phyloP scores from a whole-genome alignment of 2,888 invertebrate genomes.

The Merodon equestris region DNA sequence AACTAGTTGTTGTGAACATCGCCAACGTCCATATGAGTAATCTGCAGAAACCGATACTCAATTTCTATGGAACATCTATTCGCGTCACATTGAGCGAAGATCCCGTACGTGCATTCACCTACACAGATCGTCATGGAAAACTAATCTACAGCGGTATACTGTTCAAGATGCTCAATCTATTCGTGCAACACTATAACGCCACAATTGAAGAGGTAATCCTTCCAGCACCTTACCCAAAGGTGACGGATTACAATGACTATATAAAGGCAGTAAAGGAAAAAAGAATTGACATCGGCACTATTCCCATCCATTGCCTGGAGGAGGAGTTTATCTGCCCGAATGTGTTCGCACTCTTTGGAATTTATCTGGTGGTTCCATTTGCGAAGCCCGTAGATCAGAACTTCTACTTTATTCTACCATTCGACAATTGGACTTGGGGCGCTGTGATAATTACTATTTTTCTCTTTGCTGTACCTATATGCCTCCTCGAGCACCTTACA shows the following conservation, averaged over 20 bases:
- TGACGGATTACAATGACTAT: not conserved
- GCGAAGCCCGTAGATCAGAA: slow-evolving; percentile 3
- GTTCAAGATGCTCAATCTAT: slow-evolving; percentile 2
- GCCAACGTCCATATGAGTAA: not conserved
- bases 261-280: not conserved
- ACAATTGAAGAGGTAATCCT: not conserved
- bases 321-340: too few species aligned
- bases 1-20: not conserved
- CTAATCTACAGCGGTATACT: not conserved
- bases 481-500: not conserved
- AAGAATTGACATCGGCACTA: not conserved
- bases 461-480: not conserved
- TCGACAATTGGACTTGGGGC: not conserved
- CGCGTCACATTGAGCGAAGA: not conserved
- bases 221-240: not conserved
- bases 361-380: not conserved
- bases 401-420: not conserved
- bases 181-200: not conserved
- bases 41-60: not conserved
- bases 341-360: not conserved
- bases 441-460: not conserved
- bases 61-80: not conserved
- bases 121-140: not conserved
- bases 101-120: not conserved
- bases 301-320: too few species aligned